Conservation (phyloP, 2,113 vertebrate species). For the human (Homo sapiens) region GRCh38 chr7:65768001-65768500, state of each 20-base stretch:
- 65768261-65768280: conserved; percentile 90
- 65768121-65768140: conserved; percentile 44
- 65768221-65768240: conserved; percentile 86
- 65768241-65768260: conserved; percentile 86
- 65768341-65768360: too few relatives aligned
- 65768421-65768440: too few relatives aligned
- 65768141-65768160: conserved; percentile 55
- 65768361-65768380: too few relatives aligned
- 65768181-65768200: conserved; percentile 87
- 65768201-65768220: conserved; percentile 83
- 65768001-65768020: conserved; percentile 6
- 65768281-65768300: conserved; percentile 95
- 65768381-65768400: too few relatives aligned
- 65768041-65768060: not conserved
- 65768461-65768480: too few relatives aligned
- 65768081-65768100: not conserved
- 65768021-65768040: not conserved
- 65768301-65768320: not conserved
- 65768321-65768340: not conserved
- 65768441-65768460: too few relatives aligned
- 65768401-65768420: too few relatives aligned
- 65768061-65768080: not conserved
- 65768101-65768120: not conserved
- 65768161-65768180: conserved; percentile 89
- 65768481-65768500: too few relatives aligned